Base-by-base conservation (phyloP, 92 coral and sea anemone genomes). In the Epizoanthus stellaris region DNA sequence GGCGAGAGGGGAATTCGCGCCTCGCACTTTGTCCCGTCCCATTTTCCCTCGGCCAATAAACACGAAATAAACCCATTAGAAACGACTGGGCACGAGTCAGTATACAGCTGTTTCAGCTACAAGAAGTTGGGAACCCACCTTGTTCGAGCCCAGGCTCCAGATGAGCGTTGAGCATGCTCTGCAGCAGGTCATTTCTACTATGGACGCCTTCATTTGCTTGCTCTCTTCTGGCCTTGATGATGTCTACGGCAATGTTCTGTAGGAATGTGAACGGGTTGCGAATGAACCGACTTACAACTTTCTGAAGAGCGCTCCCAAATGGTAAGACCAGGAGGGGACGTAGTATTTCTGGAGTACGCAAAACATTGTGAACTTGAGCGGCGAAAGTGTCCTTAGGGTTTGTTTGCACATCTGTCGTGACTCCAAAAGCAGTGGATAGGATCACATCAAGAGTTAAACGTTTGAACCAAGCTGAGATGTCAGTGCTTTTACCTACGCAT, bases 341-440 rank as follows among this genome's bases (percentile, higher is more conserved):
- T 54, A 77, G 57, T 38, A 77, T 69, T 40, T 77, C 82, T 4
- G 82, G 82, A 17, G 82, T 77, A 17, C 70, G 82, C 38, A 77
- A 40, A 9, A 77, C 40, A 36, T 39, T 40, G 82, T 42, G 70
- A 36, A 77, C 70, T 69, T 59, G 65, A 11, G 47, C 54, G 5
- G 70, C 82, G 43, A 77, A 19, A 38, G 65, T 62, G 59, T 77
- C 70, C 45, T 21, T 30, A 8, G 82, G 82, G 23, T 39, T 77
- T 19, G 70, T 77, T 8, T 77, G 82, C 8, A 77, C 70, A 47
- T 77, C 82, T 36, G 36, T 77, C 34, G 11, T 61, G 82, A 77
- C 70, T 61, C 82, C 82, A 25, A 77, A 77, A 5, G 82, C 69
- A 4, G 82, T 59, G 39, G 82, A 77, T 3, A 77, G 58, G 39